Percentiles rank a stretch among this genome's conserved stretches.
Evolutionary conservation across 2,888 invertebrate species (phyloP).

Genomic region (Taenaris catops): DNA sequence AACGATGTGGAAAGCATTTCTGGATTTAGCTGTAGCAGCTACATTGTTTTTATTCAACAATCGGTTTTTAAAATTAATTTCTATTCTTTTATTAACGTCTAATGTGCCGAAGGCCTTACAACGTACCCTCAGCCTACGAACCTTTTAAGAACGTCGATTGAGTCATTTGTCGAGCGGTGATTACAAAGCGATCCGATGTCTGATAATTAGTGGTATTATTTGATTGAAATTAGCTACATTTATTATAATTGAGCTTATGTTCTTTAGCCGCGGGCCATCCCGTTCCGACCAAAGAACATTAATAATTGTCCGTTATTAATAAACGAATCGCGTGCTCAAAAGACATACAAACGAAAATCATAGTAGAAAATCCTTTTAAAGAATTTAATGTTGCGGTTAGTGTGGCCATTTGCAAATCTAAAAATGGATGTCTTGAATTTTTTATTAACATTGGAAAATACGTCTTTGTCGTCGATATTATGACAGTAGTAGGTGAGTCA

Average conservation of each 20-base stretch:
- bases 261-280: slow-evolving; percentile 46
- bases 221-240: slow-evolving; percentile 75
- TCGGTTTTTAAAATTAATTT: no score
- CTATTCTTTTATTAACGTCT: no score
- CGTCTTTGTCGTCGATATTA: no score
- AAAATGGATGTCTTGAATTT: no score
- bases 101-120: background rate
- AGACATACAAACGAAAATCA: slow-evolving; percentile 29
- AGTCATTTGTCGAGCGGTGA: slow-evolving; percentile 67
- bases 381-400: slow-evolving; percentile 51
- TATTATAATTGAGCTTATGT: slow-evolving; percentile 68
- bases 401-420: background rate
- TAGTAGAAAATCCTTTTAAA: slow-evolving; percentile 33
- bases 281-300: slow-evolving; percentile 52
- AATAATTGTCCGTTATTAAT: slow-evolving; percentile 55
- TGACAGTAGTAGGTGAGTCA: no score
- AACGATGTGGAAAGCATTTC: no score
- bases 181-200: slow-evolving; percentile 66
- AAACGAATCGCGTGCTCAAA: slow-evolving; percentile 29
- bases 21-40: no score
- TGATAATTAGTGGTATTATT: slow-evolving; percentile 74
- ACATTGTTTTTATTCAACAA: no score
- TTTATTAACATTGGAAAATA: no score
- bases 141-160: slow-evolving; percentile 70
- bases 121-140: slow-evolving; percentile 4